Percentiles rank a stretch among this genome's conserved stretches.
phyloP scores from a whole-genome alignment of 2,888 invertebrate genomes.

The Azorinus chamasolen region DNA sequence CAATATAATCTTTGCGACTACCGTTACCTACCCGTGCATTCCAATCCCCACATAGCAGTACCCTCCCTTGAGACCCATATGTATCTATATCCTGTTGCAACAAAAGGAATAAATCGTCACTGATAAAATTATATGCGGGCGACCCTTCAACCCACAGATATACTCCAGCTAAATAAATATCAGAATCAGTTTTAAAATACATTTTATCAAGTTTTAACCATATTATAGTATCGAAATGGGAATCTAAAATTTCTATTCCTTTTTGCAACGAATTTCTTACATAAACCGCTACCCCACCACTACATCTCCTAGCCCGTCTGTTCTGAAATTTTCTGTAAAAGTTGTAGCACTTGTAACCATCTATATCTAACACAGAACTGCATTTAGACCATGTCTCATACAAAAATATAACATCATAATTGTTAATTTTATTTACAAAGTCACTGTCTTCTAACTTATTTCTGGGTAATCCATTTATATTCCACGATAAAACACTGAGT shows the following conservation, averaged over 20 bases:
- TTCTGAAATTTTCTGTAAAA: constrained; percentile 9
- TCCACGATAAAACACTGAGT: constrained; percentile 28
- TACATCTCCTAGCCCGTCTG: constrained; percentile 1
- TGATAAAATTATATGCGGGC: too few species aligned
- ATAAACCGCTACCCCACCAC: constrained; percentile 11
- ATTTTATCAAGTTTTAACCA: constrained; percentile 7
- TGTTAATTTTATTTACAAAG: constrained; percentile 12
- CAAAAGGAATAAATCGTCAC: too few species aligned
- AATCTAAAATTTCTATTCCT: constrained; percentile 1
- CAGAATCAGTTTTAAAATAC: not conserved
- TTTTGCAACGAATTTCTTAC: not conserved
- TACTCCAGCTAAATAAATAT: constrained; percentile 6
- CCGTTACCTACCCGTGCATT: constrained; percentile 31
- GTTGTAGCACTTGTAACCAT: constrained; percentile 2
- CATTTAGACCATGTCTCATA: constrained; percentile 12
- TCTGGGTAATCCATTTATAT: constrained; percentile 22
- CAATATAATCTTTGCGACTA: constrained; percentile 1
- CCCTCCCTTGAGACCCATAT: constrained; percentile 18
- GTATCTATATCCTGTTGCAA: constrained; percentile 16
- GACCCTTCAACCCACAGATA: constrained; percentile 28
- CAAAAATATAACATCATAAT: constrained; percentile 9
- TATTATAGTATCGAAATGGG: not conserved
- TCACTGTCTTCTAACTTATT: constrained; percentile 11
- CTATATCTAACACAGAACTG: constrained; percentile 6
- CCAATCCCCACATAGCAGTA: constrained; percentile 39